Evolutionary conservation across 2,797 vertebrate species (phyloP).

Genomic region (Lithobates pipiens): DNA sequence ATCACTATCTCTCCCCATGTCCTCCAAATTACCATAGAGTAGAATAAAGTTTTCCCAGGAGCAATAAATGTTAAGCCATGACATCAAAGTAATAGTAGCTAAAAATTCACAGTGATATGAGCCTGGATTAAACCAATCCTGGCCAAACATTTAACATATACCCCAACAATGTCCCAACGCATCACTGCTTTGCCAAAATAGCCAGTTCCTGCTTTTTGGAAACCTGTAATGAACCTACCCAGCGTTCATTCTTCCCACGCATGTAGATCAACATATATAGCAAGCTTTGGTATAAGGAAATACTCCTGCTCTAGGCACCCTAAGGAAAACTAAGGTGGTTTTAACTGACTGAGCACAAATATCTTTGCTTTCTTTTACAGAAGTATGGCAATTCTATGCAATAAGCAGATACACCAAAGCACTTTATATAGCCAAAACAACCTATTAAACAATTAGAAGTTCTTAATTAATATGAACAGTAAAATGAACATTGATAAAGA

Average conservation of each 20-base stretch:
- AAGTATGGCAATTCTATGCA: not conserved
- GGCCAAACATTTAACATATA: not conserved
- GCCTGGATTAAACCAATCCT: not conserved
- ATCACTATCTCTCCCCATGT: not conserved
- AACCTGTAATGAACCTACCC: not conserved
- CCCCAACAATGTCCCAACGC: not conserved
- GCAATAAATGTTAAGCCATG: not conserved
- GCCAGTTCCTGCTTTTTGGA: not conserved
- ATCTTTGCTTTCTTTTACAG: not conserved
- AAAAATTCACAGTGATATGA: not conserved
- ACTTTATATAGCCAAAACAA: not conserved
- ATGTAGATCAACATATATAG: not conserved
- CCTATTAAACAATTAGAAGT: not conserved
- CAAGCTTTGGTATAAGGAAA: not conserved
- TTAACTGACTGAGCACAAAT: not conserved
- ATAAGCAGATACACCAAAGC: not conserved
- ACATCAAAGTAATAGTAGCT: not conserved
- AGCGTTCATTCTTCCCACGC: not conserved
- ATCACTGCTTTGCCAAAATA: not conserved
- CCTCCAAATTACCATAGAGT: not conserved
- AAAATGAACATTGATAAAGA: not conserved
- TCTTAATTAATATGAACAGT: not conserved
- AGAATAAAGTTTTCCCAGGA: not conserved
- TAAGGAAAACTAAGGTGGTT: not conserved
- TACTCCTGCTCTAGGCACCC: not conserved